Conservation (phyloP, 1,140 invertebrate species). For the Bombus waltoni region DNA sequence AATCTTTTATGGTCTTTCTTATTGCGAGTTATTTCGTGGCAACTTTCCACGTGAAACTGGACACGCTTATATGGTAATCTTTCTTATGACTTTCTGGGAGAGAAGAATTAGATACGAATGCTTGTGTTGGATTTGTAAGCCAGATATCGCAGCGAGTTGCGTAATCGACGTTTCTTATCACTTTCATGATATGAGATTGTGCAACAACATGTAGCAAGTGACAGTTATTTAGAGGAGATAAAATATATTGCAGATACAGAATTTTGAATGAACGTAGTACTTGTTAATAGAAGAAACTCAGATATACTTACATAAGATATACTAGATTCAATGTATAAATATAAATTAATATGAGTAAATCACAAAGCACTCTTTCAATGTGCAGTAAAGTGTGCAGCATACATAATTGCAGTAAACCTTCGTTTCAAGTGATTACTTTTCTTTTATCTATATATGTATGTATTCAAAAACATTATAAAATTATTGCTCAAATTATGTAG, state of each 20-base stretch:
- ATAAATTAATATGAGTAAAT: too few species aligned
- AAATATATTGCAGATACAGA: neutral
- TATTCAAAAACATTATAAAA: neutral
- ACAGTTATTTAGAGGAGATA: too few species aligned
- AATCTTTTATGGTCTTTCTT: constrained; percentile 45
- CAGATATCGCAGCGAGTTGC: neutral
- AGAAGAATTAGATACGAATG: constrained; percentile 6
- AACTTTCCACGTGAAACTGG: constrained; percentile 23
- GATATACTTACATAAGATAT: neutral
- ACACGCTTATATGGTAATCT: constrained; percentile 43
- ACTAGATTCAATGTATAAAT: too few species aligned
- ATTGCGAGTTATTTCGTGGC: constrained; percentile 16
- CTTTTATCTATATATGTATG: neutral
- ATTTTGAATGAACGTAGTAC: neutral
- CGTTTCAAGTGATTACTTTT: too few species aligned
- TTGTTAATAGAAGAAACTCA: neutral
- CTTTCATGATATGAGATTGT: neutral
- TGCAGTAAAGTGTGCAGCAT: too few species aligned
- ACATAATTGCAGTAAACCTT: too few species aligned
- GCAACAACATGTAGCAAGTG: neutral
- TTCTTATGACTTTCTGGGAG: neutral
- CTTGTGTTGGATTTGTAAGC: neutral
- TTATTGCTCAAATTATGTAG: neutral
- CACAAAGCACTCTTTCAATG: too few species aligned
- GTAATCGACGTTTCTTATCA: neutral